phyloP scores from a whole-genome alignment of 2,113 vertebrate species.

The Erpornis zantholeuca region DNA sequence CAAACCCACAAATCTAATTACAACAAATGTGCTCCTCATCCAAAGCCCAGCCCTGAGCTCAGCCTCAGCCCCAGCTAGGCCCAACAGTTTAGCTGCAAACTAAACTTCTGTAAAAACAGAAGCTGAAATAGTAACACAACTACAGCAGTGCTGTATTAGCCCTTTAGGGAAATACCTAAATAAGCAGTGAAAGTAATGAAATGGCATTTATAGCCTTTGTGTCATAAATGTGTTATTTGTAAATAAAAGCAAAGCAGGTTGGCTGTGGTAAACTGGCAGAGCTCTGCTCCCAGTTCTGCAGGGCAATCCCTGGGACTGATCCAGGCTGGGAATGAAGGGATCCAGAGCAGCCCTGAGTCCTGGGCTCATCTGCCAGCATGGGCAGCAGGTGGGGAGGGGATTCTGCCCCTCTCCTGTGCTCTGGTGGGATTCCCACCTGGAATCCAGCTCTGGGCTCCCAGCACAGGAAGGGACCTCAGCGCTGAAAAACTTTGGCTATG shows the following conservation, averaged over 20 bases:
- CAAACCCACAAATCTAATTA: slow-evolving; percentile 63
- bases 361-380: not conserved
- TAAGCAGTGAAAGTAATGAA: slow-evolving; percentile 34
- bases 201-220: not conserved
- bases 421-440: not conserved
- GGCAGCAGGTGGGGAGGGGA: not conserved
- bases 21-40: not conserved
- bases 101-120: not conserved
- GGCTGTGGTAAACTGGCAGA: not conserved
- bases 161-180: slow-evolving; percentile 30
- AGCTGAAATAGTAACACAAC: not conserved
- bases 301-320: fast-evolving
- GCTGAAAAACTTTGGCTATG: not conserved
- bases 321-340: not conserved
- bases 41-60: not conserved
- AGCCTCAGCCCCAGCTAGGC: not conserved
- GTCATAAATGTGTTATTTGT: not conserved
- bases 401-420: not conserved
- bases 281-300: not conserved
- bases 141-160: not conserved
- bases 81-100: not conserved
- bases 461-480: not conserved
- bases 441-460: not conserved
- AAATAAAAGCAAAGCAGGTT: slow-evolving; percentile 4
- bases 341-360: not conserved